phyloP scores from a whole-genome alignment of 2,797 vertebrate species.

The Mormyrops boulengeri region DNA sequence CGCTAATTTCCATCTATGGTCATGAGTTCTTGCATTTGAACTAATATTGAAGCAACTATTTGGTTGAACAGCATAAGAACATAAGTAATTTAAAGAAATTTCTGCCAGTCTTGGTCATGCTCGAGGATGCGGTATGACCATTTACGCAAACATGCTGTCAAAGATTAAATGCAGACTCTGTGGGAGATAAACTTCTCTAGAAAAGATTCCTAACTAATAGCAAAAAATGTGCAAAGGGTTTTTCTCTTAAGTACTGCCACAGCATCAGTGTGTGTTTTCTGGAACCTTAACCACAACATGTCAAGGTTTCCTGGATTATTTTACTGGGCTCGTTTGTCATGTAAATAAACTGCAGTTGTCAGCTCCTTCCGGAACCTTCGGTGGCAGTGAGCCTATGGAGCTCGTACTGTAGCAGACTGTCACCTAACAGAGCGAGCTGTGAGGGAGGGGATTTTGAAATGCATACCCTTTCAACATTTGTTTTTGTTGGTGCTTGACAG shows the following conservation, averaged over 20 bases:
- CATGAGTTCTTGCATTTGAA: background rate
- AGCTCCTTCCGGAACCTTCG: background rate
- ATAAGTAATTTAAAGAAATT: background rate
- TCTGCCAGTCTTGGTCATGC: background rate
- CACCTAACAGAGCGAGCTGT: background rate
- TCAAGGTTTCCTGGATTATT: background rate
- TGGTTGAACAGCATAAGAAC: background rate
- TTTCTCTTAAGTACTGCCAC: background rate
- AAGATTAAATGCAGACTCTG: slow-evolving; percentile 2
- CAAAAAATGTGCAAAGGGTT: background rate
- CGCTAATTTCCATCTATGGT: background rate
- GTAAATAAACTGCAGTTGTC: background rate
- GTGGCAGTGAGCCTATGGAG: background rate
- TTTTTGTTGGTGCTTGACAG: background rate
- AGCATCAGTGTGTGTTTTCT: background rate
- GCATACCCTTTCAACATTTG: background rate
- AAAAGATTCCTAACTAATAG: background rate
- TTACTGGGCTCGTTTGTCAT: background rate
- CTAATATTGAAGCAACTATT: background rate
- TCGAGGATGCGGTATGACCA: background rate
- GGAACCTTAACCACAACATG: background rate
- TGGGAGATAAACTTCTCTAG: background rate
- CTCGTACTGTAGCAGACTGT: background rate
- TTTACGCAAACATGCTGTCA: background rate
- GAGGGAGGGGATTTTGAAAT: background rate